phyloP scores from a whole-genome alignment of 2,888 invertebrate species.

The Rhagophthalmus giganteus region DNA sequence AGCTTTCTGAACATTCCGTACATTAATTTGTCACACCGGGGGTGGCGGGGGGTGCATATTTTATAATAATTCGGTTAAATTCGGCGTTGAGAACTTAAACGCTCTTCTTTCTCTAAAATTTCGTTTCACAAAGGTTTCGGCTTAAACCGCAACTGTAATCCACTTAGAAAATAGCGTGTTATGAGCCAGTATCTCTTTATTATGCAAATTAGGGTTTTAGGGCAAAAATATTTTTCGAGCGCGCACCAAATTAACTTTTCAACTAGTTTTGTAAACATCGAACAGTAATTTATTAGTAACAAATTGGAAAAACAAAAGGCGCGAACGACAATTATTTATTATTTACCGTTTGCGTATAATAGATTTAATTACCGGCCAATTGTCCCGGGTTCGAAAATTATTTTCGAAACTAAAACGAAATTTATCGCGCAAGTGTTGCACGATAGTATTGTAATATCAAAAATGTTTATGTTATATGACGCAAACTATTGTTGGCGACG shows the following conservation, averaged over 20 bases:
- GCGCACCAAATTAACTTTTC: slow-evolving; percentile 18
- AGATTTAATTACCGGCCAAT: background rate
- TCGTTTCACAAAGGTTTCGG: slow-evolving; percentile 17
- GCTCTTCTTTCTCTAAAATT: slow-evolving; percentile 16
- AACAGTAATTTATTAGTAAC: slow-evolving; percentile 18
- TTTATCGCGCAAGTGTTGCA: too few relatives aligned
- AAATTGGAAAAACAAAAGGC: slow-evolving; percentile 12
- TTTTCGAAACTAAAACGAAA: background rate
- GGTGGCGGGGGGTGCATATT: slow-evolving; percentile 23
- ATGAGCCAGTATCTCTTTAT: slow-evolving; percentile 27
- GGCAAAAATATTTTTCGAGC: slow-evolving; percentile 21
- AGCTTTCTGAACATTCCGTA: slow-evolving; percentile 8
- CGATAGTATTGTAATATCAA: background rate
- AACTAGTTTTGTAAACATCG: slow-evolving; percentile 25
- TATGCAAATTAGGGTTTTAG: slow-evolving; percentile 21
- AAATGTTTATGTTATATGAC: background rate
- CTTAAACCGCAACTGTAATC: slow-evolving; percentile 23
- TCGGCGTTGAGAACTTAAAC: slow-evolving; percentile 14
- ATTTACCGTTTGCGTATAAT: slow-evolving; percentile 1
- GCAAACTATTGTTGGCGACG: slow-evolving; percentile 14
- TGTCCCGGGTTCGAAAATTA: background rate
- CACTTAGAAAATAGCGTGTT: slow-evolving; percentile 26
- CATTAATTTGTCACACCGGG: slow-evolving; percentile 14
- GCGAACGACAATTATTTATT: slow-evolving; percentile 1
- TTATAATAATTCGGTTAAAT: slow-evolving; percentile 22